Evolutionary conservation across 2,888 invertebrate genomes (phyloP).

Genomic region (Catonia carolina): DNA sequence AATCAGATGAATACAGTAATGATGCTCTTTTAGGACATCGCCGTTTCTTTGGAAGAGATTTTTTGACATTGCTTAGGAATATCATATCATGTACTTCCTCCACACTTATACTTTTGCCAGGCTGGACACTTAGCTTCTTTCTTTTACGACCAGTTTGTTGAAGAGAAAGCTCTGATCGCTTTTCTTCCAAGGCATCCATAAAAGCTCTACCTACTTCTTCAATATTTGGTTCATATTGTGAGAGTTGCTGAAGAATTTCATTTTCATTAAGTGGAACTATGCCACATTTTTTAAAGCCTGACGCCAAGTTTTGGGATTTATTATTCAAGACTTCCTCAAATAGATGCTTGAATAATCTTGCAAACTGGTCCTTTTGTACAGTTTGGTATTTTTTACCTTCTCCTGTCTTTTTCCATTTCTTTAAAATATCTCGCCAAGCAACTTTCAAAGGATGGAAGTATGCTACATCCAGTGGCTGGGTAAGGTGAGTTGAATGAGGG

Average conservation of each 20-base stretch:
- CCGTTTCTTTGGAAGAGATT: no score
- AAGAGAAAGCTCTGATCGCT: no score
- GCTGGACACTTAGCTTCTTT: no score
- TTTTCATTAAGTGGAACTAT: conserved; percentile 10
- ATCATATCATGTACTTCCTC: no score
- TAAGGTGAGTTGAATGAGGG: conserved; percentile 28
- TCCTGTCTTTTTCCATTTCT: conserved; percentile 21
- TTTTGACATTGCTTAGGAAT: no score
- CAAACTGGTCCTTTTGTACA: conserved; percentile 7
- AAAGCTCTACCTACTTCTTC: no score
- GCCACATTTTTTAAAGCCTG: conserved; percentile 13
- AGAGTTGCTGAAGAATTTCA: background rate
- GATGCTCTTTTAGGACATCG: no score
- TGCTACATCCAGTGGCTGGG: conserved; percentile 35
- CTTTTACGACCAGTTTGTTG: no score
- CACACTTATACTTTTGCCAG: no score
- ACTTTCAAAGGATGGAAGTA: conserved; percentile 32
- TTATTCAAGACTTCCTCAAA: background rate
- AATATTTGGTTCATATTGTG: no score
- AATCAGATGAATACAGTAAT: no score
- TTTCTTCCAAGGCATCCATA: no score
- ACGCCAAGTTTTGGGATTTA: background rate
- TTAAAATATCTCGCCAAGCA: conserved; percentile 26
- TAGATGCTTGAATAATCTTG: background rate
- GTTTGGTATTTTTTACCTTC: conserved; percentile 13